These are phyloP conservation scores for Imbricaverruca yamaguchii DNA, from an alignment of 2,888 invertebrate species.

Conservation along the genomic window DNA sequence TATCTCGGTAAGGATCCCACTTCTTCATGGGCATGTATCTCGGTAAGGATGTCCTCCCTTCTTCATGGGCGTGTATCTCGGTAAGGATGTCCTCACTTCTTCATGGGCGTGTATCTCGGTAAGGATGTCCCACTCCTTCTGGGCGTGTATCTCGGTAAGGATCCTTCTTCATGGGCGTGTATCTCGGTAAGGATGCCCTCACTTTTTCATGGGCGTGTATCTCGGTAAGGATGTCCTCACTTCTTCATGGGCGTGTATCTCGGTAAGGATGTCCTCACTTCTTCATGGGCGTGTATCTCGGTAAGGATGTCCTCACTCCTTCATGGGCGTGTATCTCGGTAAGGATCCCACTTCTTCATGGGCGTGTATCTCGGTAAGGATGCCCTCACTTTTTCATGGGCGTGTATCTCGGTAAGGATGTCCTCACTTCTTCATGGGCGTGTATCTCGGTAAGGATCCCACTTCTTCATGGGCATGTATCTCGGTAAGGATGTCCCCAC, in stretches of 20 bases:
- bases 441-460: constrained; percentile 63
- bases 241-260: too few relatives aligned
- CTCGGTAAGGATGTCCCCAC: too few relatives aligned
- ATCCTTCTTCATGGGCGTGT: neutral
- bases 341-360: constrained; percentile 84
- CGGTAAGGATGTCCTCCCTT: constrained; percentile 52
- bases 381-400: too few relatives aligned
- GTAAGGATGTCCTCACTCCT: constrained; percentile 42
- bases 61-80: constrained; percentile 91
- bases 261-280: constrained; percentile 58
- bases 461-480: too few relatives aligned
- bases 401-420: too few relatives aligned
- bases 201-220: constrained; percentile 95
- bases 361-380: constrained; percentile 74
- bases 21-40: too few relatives aligned
- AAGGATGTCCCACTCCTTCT: constrained; percentile 78
- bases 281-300: constrained; percentile 91
- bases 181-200: too few relatives aligned
- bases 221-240: constrained; percentile 51
- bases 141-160: constrained; percentile 79
- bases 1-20: constrained; percentile 59
- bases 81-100: constrained; percentile 42
- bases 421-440: constrained; percentile 96
- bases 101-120: too few relatives aligned
- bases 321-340: too few relatives aligned